Conservation (phyloP, 1,140 invertebrate species). For the Caenorhabditis briggsae region DNA sequence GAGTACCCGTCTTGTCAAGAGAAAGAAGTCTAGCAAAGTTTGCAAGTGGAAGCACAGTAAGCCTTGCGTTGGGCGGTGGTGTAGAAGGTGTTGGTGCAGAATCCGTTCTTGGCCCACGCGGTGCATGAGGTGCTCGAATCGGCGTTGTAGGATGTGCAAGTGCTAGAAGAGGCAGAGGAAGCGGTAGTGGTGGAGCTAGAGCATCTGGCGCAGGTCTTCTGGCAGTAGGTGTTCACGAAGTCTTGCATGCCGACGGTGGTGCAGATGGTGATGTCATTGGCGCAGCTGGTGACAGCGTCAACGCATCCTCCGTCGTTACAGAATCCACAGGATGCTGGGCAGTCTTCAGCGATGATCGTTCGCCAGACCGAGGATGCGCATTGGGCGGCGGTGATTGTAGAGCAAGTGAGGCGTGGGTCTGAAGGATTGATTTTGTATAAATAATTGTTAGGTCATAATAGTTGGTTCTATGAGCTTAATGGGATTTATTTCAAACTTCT, state of each 20-base stretch:
- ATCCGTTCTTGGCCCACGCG: constrained; percentile 36
- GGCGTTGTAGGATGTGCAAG: constrained; percentile 18
- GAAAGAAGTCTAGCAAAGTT: constrained; percentile 21
- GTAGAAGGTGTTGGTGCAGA: constrained; percentile 56
- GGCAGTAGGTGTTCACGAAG: constrained; percentile 46
- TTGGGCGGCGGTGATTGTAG: constrained; percentile 39
- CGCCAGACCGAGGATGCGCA: constrained; percentile 42
- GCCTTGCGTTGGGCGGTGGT: constrained; percentile 7
- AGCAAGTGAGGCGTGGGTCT: constrained; percentile 55
- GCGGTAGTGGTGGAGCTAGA: neutral
- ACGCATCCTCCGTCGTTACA: constrained; percentile 56
- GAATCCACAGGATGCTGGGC: constrained; percentile 53
- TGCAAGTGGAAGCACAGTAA: constrained; percentile 41
- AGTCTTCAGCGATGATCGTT: constrained; percentile 52
- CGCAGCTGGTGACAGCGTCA: constrained; percentile 24
- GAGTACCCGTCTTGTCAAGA: neutral
- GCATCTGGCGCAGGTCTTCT: constrained; percentile 48
- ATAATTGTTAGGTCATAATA: no score
- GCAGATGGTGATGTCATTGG: constrained; percentile 48
- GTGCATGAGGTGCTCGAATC: neutral
- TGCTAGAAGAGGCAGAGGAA: neutral
- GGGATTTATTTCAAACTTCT: no score
- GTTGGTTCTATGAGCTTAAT: no score
- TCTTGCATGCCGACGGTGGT: constrained; percentile 23
- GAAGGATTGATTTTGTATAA: no score